Evolutionary conservation across 2,113 vertebrate genomes (phyloP), one percentile per base, ranked within the genome.

Genomic region (Calidris pugnax): DNA sequence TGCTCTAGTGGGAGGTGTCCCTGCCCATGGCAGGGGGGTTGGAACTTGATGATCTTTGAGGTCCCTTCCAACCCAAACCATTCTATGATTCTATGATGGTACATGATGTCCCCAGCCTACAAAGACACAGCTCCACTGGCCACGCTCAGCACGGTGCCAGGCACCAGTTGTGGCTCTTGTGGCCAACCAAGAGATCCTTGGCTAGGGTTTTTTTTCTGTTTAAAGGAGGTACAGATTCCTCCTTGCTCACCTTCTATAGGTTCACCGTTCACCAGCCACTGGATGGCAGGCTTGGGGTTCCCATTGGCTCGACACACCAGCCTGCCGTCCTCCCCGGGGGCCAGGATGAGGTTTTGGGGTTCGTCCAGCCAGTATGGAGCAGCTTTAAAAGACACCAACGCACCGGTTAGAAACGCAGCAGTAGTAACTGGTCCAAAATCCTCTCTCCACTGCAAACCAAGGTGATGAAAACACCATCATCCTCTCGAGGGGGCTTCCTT

Each of bases 331-430:
- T 99, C 99, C 0, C 99, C 99, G 0, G 99, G 99, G 43, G 99
- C 98, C 50, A 99, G 98, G 69, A 99, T 99, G 56, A 99, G 98
- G 92, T 99, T 99, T 47, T 99, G 97, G 6, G 99, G 99, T 85
- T 99, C 98, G 9, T 99, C 99, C 90, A 99, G 95, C 99, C 99
- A 99, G 89, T 99, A 99, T 5, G 99, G 99, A 92, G 99, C 99
- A 96, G 99, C 99, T 99, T 96, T 73, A 97, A 97, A 93, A 90
- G 8, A 97, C 87, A 74, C 14, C 81, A 27, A 1, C 0, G 23
- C 28, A 39, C 43, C 6, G 0, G 48, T 96, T 87, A 73, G 1
- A 71, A n/a, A 12, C 2, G 6, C 50, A 80, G 66, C 50, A 66
- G 21, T 27, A 32, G 4, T 5, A 6, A 37, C 75, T 39, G 68